Evolutionary conservation across 2,113 vertebrate genomes (phyloP).

Genomic region (Microcebus ravelobensis): DNA sequence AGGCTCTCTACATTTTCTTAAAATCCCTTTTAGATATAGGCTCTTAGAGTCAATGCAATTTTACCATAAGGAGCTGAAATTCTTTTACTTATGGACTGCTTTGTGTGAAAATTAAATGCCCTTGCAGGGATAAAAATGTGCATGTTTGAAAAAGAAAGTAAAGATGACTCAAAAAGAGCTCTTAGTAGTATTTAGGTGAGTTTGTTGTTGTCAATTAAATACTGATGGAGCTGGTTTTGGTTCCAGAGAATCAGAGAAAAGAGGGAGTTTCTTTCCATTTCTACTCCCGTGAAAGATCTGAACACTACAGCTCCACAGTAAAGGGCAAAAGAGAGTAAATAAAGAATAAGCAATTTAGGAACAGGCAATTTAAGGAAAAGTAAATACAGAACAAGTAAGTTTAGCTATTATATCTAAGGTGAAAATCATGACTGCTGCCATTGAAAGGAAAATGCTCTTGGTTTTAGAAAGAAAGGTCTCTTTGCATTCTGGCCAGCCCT

Average conservation of each 20-base stretch:
- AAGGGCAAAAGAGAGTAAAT: neutral
- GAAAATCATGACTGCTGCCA: neutral
- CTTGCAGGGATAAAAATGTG: neutral
- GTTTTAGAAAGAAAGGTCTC: neutral
- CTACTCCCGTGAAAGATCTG: neutral
- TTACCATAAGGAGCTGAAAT: neutral
- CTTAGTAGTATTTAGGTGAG: neutral
- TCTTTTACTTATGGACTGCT: neutral
- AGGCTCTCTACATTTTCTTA: neutral
- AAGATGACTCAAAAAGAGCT: neutral
- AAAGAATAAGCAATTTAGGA: neutral
- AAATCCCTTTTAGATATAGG: conserved; percentile 19
- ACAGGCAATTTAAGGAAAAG: no score
- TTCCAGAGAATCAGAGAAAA: neutral
- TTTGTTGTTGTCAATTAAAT: neutral
- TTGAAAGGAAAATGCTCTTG: neutral
- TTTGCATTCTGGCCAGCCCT: neutral
- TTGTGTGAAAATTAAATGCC: neutral
- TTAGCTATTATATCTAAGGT: neutral
- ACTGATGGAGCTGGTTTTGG: neutral
- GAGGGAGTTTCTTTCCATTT: neutral
- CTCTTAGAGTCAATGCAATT: neutral
- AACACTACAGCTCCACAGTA: neutral
- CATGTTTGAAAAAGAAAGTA: neutral
- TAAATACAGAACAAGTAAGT: neutral